These are phyloP conservation scores for Calameuta filiformis DNA, from an alignment of 2,888 invertebrate species.

Conservation along the genomic window DNA sequence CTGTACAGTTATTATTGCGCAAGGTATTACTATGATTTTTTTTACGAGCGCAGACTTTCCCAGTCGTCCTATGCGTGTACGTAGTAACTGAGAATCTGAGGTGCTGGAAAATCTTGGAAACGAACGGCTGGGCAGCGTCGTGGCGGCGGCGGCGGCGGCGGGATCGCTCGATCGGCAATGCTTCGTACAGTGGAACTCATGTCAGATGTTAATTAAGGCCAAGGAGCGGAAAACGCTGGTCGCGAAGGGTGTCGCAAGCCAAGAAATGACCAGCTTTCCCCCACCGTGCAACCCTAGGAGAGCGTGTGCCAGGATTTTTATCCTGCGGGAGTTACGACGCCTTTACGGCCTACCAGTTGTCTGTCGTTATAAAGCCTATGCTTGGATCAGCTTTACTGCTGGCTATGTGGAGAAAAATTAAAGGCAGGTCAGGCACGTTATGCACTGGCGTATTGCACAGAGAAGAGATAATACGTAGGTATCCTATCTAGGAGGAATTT, in stretches of 20 bases:
- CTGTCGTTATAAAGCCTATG: conserved; percentile 43
- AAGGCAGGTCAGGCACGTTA: conserved; percentile 44
- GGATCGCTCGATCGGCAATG: conserved; percentile 37
- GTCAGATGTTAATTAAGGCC: conserved; percentile 64
- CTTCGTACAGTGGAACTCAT: conserved; percentile 45
- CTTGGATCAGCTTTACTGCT: conserved; percentile 32
- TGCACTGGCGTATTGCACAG: not conserved
- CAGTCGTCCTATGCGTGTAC: not conserved
- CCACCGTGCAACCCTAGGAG: conserved; percentile 24
- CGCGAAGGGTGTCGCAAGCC: conserved; percentile 56
- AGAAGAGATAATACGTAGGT: not conserved
- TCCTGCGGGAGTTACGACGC: conserved; percentile 51
- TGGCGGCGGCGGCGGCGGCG: not conserved
- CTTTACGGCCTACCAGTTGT: conserved; percentile 37
- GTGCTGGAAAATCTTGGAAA: conserved; percentile 28
- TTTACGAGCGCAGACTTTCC: not conserved
- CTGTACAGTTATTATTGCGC: not conserved
- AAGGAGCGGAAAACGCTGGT: conserved; percentile 56
- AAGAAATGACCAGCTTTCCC: conserved; percentile 41
- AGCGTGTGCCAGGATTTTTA: conserved; percentile 57
- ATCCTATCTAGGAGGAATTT: not conserved
- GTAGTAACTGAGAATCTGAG: not conserved
- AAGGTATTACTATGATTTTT: not conserved
- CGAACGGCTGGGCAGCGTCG: not conserved
- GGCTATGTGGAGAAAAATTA: conserved; percentile 20